A percentile compares a stretch with the other conserved stretches of the same genome.
Evolutionary conservation across 2,888 invertebrate genomes (phyloP).

Genomic region (Mythimna pallens): DNA sequence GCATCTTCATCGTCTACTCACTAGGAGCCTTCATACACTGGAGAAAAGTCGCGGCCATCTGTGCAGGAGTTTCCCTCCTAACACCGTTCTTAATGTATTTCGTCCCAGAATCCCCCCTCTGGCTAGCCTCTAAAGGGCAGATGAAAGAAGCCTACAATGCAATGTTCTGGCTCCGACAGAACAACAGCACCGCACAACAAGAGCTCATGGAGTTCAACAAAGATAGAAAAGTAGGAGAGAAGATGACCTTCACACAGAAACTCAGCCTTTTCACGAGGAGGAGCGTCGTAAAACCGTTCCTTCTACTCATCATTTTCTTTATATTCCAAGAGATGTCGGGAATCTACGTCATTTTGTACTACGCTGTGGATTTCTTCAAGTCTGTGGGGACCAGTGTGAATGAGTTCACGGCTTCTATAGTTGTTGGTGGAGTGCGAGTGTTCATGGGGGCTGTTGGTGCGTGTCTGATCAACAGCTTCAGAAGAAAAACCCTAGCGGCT

Average conservation of each 20-base stretch:
- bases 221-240: slow-evolving; percentile 81
- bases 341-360: slow-evolving; percentile 93
- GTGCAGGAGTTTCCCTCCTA: slow-evolving; percentile 90
- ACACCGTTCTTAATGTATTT: slow-evolving; percentile 91
- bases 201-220: slow-evolving; percentile 92
- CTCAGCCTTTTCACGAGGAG: slow-evolving; percentile 86
- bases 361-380: slow-evolving; percentile 93
- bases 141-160: slow-evolving; percentile 91
- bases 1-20: slow-evolving; percentile 93
- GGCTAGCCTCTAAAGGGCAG: slow-evolving; percentile 91
- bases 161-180: slow-evolving; percentile 92
- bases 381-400: slow-evolving; percentile 92
- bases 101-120: slow-evolving; percentile 93
- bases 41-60: slow-evolving; percentile 92
- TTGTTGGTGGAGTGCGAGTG: slow-evolving; percentile 92
- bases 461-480: slow-evolving; percentile 92
- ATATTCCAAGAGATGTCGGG: slow-evolving; percentile 93
- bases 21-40: slow-evolving; percentile 92
- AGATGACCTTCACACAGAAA: slow-evolving; percentile 83
- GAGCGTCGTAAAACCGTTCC: slow-evolving; percentile 92
- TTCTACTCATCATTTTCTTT: slow-evolving; percentile 92
- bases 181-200: slow-evolving; percentile 91
- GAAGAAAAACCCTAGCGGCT: slow-evolving; percentile 92
- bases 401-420: slow-evolving; percentile 93
- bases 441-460: slow-evolving; percentile 93